phyloP scores from a whole-genome alignment of 2,113 vertebrate species.

The Leptodactylus fuscus region DNA sequence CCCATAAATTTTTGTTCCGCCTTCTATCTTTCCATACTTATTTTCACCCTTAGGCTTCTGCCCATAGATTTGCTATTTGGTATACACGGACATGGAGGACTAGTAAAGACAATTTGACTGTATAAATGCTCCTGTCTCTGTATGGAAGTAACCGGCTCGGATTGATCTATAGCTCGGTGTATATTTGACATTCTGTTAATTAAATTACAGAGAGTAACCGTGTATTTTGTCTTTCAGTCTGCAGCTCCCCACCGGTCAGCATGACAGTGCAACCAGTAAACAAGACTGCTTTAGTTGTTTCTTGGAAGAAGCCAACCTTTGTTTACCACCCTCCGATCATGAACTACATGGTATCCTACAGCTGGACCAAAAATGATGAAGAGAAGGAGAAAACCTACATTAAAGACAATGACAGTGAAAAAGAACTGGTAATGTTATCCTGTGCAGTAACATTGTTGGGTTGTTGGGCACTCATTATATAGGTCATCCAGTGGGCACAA shows the following conservation, averaged over 20 bases:
- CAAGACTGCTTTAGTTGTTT: conserved; percentile 86
- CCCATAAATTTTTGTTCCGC: too few species aligned
- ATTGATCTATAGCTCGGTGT: not conserved
- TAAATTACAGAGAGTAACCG: not conserved
- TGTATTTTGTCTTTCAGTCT: conserved; percentile 74
- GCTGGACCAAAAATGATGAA: conserved; percentile 95
- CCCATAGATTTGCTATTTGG: not conserved
- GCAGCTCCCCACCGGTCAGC: conserved; percentile 93
- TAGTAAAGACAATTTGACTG: not conserved
- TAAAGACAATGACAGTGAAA: conserved; percentile 91
- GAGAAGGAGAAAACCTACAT: conserved; percentile 94
- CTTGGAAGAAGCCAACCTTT: conserved; percentile 89
- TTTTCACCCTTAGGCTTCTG: too few species aligned
- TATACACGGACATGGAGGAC: not conserved
- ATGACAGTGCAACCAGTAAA: conserved; percentile 97
- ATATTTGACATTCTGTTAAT: not conserved
- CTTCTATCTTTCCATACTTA: too few species aligned
- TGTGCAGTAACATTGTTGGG: not conserved
- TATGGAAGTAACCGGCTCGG: not conserved
- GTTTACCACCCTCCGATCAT: conserved; percentile 94
- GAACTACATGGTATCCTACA: conserved; percentile 95
- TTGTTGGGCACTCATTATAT: too few species aligned
- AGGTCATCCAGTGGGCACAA: too few species aligned
- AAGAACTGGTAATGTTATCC: conserved; percentile 87
- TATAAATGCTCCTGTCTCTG: not conserved